Conservation (phyloP, 1,140 invertebrate species). For the Hypsibius dujardini region DNA sequence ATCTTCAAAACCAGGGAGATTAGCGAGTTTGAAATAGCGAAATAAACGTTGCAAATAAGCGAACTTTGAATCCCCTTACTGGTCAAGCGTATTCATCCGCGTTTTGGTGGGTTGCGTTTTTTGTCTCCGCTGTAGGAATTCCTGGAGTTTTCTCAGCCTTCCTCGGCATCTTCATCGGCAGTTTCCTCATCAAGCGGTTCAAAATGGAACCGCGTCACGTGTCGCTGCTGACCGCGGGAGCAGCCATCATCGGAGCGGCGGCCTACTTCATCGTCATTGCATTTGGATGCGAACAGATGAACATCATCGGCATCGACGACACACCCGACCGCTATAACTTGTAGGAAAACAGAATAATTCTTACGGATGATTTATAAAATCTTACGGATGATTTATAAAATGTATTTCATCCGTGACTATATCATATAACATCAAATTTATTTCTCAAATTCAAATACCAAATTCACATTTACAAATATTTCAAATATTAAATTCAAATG, state of each 20-base stretch:
- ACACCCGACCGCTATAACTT: neutral
- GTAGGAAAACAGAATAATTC: too few relatives aligned
- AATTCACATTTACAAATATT: too few relatives aligned
- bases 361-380: neutral
- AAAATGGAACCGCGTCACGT: conserved; percentile 15
- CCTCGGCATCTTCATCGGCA: neutral
- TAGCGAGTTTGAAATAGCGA: too few relatives aligned
- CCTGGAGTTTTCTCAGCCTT: conserved; percentile 7
- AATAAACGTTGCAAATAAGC: too few relatives aligned
- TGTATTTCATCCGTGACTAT: too few relatives aligned
- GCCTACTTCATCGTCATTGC: conserved; percentile 18
- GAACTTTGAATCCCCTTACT: too few relatives aligned
- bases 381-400: too few relatives aligned
- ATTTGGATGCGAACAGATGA: conserved; percentile 2
- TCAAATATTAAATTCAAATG: too few relatives aligned
- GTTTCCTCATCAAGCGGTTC: neutral
- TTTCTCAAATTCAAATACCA: too few relatives aligned
- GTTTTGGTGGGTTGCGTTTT: neutral
- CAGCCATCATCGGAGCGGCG: conserved; percentile 17
- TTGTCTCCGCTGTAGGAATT: neutral
- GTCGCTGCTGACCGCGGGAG: conserved; percentile 3
- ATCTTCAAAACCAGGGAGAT: too few relatives aligned
- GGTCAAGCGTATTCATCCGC: neutral
- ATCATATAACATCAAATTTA: too few relatives aligned
- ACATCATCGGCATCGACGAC: conserved; percentile 14